Base-by-base conservation (phyloP, 2,113 vertebrate species). In the Rallus limicola region DNA sequence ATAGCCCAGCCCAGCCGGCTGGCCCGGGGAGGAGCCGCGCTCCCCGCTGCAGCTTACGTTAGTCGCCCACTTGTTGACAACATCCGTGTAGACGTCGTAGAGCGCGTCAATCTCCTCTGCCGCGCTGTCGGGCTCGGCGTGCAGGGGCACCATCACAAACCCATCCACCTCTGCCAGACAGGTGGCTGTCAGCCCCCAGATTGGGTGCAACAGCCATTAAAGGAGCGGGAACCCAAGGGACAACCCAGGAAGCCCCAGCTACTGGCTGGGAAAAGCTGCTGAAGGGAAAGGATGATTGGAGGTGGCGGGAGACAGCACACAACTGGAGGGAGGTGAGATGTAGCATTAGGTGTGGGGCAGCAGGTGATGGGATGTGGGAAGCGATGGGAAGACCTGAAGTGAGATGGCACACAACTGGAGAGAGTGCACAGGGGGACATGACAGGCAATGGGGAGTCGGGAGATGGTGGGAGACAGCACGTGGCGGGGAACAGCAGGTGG, bases 141-240 rank as follows among this genome's bases (percentile, higher is more conserved):
- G 96, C 91, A 97, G 80, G 33, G 96, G 95, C 46, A 96, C 96
- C 86, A 95, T 15, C 88, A 95, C 95, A 0, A 97, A 71, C 58
- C 93, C 42, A 52, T 84, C 28, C 19, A 94, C 55, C 82, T 70
- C 96, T 96, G 93, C 68, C 0, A 0, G 76, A 94, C 28, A 90
- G 16, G 42, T 0, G 2, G 11, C 36, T 0, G 2, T 94, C 80
- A 96, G 69, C 9, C 25, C 50, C 52, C 1, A 0, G 26, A 38
- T 34, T 0, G 1, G 55, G 28, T 59, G 65, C 44, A 65, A 24
- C 50, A 44, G 50, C 65, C 6, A 3, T 36, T 11, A 48, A 72
- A 48, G 82, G 67, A 90, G 42, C 0, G 0, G 70, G 40, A 93
- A 19, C 33, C 69, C 88, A 4, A 7, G 19, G 36, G 31, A 72